These are phyloP conservation scores for Aphrophora alni DNA, from an alignment of 2,888 invertebrate species.

Conservation along the genomic window DNA sequence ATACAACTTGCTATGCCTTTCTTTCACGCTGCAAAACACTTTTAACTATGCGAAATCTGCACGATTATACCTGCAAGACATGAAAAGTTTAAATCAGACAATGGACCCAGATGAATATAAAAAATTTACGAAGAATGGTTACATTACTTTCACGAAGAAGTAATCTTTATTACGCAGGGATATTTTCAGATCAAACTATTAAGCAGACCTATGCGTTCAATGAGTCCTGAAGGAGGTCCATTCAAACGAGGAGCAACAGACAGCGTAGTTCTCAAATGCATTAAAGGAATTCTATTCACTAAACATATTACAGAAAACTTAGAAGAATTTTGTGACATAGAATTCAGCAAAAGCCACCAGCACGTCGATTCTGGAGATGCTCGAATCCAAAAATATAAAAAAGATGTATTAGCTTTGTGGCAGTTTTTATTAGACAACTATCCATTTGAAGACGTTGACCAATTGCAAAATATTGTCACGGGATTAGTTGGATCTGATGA, in stretches of 20 bases:
- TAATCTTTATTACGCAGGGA: too few species aligned
- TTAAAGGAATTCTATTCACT: not conserved
- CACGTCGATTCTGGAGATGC: constrained; percentile 11
- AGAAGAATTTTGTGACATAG: not conserved
- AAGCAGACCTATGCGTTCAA: too few species aligned
- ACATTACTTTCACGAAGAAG: too few species aligned
- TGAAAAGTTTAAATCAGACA: too few species aligned
- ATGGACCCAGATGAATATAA: too few species aligned
- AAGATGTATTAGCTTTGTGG: not conserved
- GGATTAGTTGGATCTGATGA: constrained; percentile 15
- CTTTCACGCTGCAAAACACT: not conserved
- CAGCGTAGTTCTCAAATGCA: not conserved
- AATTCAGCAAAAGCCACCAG: not conserved
- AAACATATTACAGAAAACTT: not conserved
- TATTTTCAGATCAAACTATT: too few species aligned
- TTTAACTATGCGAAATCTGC: not conserved
- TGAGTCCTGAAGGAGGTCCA: not conserved
- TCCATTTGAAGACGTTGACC: not conserved
- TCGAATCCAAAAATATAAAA: constrained; percentile 4
- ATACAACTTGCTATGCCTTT: not conserved
- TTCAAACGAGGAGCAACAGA: not conserved
- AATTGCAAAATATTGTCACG: constrained; percentile 13
- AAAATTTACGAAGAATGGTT: too few species aligned
- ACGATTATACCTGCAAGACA: too few species aligned
- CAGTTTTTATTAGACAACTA: not conserved